Conservation (phyloP, 53 echinoderm and acorn worm species). For the Echinometra lucunter region DNA sequence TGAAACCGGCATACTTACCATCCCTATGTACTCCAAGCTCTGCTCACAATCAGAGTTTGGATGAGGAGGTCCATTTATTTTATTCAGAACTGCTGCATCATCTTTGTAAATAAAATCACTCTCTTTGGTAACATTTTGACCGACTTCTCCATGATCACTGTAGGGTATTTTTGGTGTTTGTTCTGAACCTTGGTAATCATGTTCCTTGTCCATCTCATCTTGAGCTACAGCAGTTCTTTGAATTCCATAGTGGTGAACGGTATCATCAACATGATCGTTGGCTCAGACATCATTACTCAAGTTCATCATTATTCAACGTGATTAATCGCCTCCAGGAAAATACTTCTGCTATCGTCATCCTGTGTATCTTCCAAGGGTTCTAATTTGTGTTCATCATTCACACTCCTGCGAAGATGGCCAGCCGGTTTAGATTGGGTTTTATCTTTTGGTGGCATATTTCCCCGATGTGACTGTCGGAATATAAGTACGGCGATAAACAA, state of each 20-base stretch:
- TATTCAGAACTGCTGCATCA: neutral
- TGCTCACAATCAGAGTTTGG: constrained; percentile 1
- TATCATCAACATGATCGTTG: neutral
- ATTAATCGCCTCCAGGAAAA: neutral
- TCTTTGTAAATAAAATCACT: neutral
- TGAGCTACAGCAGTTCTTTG: neutral
- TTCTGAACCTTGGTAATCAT: neutral
- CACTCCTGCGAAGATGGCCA: neutral
- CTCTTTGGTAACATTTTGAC: neutral
- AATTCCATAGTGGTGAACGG: neutral
- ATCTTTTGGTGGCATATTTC: neutral
- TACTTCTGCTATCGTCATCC: neutral
- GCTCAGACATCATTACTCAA: neutral
- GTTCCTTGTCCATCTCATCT: neutral
- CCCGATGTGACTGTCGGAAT: neutral
- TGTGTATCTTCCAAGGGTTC: neutral
- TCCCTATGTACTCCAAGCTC: constrained; percentile 32
- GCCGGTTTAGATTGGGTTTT: neutral
- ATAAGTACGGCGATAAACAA: neutral
- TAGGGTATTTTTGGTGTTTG: neutral
- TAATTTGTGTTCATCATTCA: neutral
- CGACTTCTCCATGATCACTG: neutral
- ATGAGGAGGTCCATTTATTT: neutral
- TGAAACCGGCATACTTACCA: constrained; percentile 17
- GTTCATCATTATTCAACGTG: neutral